Evolutionary conservation across 2,113 vertebrate genomes (phyloP).

Genomic region (Toxotes jaculatrix): DNA sequence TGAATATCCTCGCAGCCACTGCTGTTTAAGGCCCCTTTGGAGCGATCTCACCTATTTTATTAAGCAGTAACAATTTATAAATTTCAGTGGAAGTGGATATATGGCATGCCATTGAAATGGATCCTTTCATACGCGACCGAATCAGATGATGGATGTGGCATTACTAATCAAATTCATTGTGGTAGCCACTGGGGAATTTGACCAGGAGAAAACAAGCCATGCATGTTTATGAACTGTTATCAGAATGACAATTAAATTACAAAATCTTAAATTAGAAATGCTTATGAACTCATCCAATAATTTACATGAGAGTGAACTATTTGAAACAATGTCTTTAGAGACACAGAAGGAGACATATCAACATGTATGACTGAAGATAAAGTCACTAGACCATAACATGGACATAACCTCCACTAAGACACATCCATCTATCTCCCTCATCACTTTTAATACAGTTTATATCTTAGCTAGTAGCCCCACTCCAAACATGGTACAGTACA

Average conservation of each 20-base stretch:
- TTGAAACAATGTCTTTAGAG: neutral
- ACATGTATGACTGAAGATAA: conserved; percentile 41
- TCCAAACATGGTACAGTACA: neutral
- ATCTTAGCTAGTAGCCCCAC: neutral
- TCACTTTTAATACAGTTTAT: conserved; percentile 39
- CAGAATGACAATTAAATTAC: conserved; percentile 23
- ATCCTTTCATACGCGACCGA: conserved; percentile 58
- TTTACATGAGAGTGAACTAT: neutral
- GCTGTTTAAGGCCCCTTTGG: conserved; percentile 72
- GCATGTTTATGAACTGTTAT: conserved; percentile 42
- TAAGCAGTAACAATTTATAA: conserved; percentile 76
- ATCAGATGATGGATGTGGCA: conserved; percentile 73
- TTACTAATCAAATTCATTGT: conserved; percentile 76
- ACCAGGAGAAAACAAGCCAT: conserved; percentile 27
- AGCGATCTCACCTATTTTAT: conserved; percentile 77
- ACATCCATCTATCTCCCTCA: conserved; percentile 41
- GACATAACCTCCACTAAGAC: conserved; percentile 26
- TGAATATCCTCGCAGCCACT: conserved; percentile 49
- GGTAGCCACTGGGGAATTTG: conserved; percentile 64
- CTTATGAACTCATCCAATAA: conserved; percentile 7
- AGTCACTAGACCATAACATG: conserved; percentile 47
- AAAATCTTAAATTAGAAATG: conserved; percentile 43
- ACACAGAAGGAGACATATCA: conserved; percentile 21
- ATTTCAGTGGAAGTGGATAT: conserved; percentile 70
- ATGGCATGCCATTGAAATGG: conserved; percentile 43